Conservation (phyloP, 2,888 invertebrate genomes). For the Iphiclides podalirius region DNA sequence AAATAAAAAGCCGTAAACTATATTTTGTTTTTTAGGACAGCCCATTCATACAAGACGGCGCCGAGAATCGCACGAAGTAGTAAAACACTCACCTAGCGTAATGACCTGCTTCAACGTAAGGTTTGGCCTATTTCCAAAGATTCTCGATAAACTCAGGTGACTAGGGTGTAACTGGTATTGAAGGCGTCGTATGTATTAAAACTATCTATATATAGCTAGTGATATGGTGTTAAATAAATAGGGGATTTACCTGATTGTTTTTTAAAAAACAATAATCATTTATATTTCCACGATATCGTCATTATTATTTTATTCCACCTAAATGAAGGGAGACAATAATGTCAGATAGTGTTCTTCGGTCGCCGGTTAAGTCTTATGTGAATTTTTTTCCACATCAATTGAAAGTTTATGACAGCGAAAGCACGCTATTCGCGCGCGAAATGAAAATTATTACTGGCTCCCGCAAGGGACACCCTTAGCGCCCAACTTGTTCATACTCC, state of each 20-base stretch:
- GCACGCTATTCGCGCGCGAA: no score
- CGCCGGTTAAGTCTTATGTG: no score
- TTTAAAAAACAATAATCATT: no score
- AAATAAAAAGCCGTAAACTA: background rate
- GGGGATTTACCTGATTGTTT: no score
- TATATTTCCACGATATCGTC: no score
- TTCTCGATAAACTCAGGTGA: no score
- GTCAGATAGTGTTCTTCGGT: no score
- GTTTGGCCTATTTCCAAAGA: constrained; percentile 39
- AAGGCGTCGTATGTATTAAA: background rate
- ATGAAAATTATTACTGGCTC: no score
- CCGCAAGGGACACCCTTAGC: constrained; percentile 8
- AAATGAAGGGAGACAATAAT: no score
- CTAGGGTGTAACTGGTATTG: no score
- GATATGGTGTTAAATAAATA: no score
- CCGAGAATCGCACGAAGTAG: background rate
- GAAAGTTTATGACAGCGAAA: background rate
- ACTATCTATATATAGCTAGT: background rate
- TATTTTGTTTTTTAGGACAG: background rate
- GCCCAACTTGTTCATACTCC: constrained; percentile 10
- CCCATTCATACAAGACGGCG: constrained; percentile 6
- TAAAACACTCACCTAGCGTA: constrained; percentile 3
- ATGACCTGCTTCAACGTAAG: constrained; percentile 25
- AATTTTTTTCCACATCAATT: background rate
- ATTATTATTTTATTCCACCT: no score